These are phyloP conservation scores for Mastacembelus armatus DNA, from an alignment of 2,797 vertebrate genomes.

Conservation along the genomic window DNA sequence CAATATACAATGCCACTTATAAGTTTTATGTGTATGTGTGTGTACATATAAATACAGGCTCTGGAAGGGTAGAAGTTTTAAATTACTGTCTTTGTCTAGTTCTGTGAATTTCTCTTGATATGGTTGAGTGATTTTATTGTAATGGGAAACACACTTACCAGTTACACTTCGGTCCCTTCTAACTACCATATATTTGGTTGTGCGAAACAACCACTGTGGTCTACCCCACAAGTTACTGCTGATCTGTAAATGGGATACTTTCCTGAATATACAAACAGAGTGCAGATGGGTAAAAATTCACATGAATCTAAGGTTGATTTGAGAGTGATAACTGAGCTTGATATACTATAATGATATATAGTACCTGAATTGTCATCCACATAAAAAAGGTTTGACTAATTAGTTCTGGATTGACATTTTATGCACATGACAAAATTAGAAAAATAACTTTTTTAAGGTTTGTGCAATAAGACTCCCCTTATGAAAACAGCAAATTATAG, in stretches of 20 bases:
- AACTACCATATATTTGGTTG: neutral
- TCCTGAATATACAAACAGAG: slow-evolving; percentile 5
- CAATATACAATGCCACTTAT: too few species aligned
- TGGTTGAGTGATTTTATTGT: neutral
- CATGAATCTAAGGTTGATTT: slow-evolving; percentile 13
- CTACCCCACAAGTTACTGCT: neutral
- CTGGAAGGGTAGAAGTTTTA: neutral
- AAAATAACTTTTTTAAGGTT: slow-evolving; percentile 27
- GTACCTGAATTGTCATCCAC: neutral
- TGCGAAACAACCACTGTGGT: neutral
- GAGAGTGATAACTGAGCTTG: slow-evolving; percentile 4
- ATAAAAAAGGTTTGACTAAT: neutral
- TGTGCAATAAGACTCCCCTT: slow-evolving; percentile 20
- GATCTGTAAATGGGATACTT: neutral
- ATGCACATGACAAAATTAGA: slow-evolving; percentile 17
- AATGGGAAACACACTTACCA: slow-evolving; percentile 8
- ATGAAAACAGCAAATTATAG: slow-evolving; percentile 37
- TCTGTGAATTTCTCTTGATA: neutral
- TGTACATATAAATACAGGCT: too few species aligned
- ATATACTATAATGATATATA: neutral
- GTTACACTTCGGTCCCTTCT: neutral
- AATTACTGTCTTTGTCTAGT: too few species aligned
- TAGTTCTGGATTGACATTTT: neutral
- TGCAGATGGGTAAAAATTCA: neutral
- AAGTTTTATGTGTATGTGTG: too few species aligned